These are phyloP conservation scores for Hypotaenidia okinawae DNA, from an alignment of 2,797 vertebrate species.

Conservation along the genomic window DNA sequence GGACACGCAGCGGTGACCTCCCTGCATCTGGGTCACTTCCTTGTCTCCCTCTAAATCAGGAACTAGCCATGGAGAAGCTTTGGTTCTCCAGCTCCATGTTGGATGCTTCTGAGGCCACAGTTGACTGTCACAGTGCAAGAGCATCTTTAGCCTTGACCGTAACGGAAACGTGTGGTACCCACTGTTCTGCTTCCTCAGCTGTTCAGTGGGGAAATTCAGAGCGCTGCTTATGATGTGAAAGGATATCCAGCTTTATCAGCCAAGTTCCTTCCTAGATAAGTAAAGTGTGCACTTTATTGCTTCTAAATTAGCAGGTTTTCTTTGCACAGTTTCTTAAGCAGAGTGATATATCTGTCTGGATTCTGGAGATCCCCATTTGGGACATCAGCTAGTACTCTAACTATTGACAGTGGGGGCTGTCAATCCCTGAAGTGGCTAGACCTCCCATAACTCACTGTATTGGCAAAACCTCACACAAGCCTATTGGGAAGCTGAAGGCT, in stretches of 20 bases:
- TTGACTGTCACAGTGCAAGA: background rate
- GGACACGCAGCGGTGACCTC: background rate
- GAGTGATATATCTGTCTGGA: background rate
- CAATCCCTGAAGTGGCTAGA: background rate
- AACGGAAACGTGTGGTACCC: background rate
- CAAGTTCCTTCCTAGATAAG: background rate
- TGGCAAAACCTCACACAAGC: background rate
- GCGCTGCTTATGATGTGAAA: background rate
- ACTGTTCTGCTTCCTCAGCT: background rate
- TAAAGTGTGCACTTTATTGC: background rate
- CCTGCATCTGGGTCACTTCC: background rate
- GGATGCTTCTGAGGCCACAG: accelerated
- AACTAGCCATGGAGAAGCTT: background rate
- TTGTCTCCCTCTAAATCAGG: background rate
- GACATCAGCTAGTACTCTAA: background rate
- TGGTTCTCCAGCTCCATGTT: background rate
- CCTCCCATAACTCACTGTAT: background rate
- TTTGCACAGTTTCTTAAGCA: background rate
- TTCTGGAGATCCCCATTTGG: background rate
- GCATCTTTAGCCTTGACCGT: accelerated
- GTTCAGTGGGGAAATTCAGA: background rate
- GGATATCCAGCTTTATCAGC: background rate
- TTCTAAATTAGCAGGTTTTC: background rate
- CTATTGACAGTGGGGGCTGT: too few relatives aligned
- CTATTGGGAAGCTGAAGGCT: background rate